Base-by-base conservation (phyloP, 2,888 invertebrate genomes). In the Hydroisotoma schaefferi region DNA sequence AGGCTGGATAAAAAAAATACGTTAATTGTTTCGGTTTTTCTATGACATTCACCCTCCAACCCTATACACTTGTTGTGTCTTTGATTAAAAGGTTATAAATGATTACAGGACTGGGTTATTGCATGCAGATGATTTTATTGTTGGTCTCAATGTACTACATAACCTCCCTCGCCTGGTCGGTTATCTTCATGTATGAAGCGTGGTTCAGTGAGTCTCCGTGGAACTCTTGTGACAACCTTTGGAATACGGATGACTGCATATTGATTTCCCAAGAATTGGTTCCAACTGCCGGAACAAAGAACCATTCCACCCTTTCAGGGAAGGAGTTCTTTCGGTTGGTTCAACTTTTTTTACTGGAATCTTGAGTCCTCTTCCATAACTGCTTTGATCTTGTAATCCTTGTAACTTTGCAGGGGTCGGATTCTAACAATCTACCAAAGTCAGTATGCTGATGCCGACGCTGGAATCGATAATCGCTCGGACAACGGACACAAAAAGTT, bases 191-290 rank as follows among this genome's bases (percentile, higher is more conserved):
- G n/a, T n/a, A n/a, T n/a, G n/a, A n/a, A n/a, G n/a, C n/a, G n/a
- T n/a, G n/a, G n/a, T n/a, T n/a, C n/a, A 40, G 57, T 3, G n/a
- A 47, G 72, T 79, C 90, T 26, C 90, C 90, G 1, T 90, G 90
- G 90, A 78, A 87, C 55, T 84, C 85, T 71, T 90, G 90, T 75
- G 85, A 87, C 76, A 87, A 90, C 77, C 78, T 84, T 0, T 90
- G 88, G 88, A 90, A 90, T 78, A 87, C 87, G 0, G 82, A 82
- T 0, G 79, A 81, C 67, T 90, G 89, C 27, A 22, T 1, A n/a
- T n/a, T n/a, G n/a, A n/a, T n/a, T n/a, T n/a, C n/a, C n/a, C n/a
- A n/a, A n/a, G n/a, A n/a, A n/a, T n/a, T n/a, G n/a, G n/a, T n/a
- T n/a, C n/a, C n/a, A n/a, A n/a, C n/a, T n/a, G n/a, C n/a, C n/a